Evolutionary conservation across 1,140 invertebrate species (phyloP).

Genomic region (Formica exsecta): DNA sequence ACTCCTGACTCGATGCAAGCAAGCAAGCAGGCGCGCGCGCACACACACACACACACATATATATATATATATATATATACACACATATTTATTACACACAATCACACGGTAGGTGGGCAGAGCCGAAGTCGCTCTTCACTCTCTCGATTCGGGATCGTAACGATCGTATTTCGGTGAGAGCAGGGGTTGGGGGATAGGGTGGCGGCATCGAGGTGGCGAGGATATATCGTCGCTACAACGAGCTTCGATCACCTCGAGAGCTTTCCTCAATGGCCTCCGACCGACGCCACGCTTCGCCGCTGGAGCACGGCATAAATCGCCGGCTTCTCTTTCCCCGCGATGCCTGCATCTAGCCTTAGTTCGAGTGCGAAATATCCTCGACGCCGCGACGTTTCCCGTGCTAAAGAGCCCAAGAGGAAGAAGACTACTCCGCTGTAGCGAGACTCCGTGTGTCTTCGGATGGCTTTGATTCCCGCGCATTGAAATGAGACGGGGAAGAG

Average conservation of each 20-base stretch:
- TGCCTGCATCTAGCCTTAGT: neutral
- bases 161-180: conserved; percentile 66
- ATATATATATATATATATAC: neutral
- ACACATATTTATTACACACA: conserved; percentile 33
- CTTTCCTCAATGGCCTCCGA: conserved; percentile 71
- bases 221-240: conserved; percentile 74
- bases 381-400: conserved; percentile 8
- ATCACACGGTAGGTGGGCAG: conserved; percentile 5
- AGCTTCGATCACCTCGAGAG: conserved; percentile 74
- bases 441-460: neutral
- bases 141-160: conserved; percentile 65
- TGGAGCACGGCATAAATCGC: conserved; percentile 69
- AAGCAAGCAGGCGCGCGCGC: neutral
- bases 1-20: conserved; percentile 24
- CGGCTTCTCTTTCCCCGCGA: neutral
- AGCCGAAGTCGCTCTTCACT: conserved; percentile 55
- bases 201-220: conserved; percentile 61
- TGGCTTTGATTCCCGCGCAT: conserved; percentile 27
- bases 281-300: conserved; percentile 62
- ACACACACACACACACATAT: neutral
- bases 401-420: neutral
- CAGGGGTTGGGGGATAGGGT: neutral
- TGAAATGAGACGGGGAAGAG: neutral
- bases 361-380: conserved; percentile 35
- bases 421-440: neutral